Evolutionary conservation across 2,113 vertebrate species (phyloP).

Genomic region (Alosa alosa): DNA sequence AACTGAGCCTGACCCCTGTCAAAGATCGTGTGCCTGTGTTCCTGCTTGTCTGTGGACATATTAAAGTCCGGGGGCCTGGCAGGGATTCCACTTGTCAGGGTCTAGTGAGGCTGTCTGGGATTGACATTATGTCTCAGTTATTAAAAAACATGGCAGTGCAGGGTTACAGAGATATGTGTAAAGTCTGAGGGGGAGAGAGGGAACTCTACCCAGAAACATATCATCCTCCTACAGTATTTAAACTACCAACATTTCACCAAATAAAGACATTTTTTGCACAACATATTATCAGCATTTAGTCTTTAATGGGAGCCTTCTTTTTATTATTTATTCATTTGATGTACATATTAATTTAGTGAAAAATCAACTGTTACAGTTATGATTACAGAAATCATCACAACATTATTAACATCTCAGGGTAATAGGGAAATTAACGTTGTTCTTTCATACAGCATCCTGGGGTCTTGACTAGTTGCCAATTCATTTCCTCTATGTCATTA

Average conservation of each 20-base stretch:
- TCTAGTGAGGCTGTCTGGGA: slow-evolving; percentile 27
- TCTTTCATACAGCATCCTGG: not conserved
- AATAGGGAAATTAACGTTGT: not conserved
- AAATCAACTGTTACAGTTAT: not conserved
- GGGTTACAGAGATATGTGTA: not conserved
- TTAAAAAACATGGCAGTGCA: slow-evolving; percentile 28
- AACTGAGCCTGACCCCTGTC: slow-evolving; percentile 42
- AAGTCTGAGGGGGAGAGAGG: not conserved
- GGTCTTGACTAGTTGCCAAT: not conserved
- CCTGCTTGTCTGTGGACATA: slow-evolving; percentile 23
- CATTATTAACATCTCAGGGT: not conserved
- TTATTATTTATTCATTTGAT: not conserved
- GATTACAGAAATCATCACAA: not conserved
- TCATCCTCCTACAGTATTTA: not conserved
- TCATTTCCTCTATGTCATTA: not conserved
- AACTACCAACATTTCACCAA: not conserved
- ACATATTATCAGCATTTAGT: not conserved
- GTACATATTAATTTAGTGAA: not conserved
- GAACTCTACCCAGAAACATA: not conserved
- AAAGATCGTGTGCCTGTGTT: slow-evolving; percentile 7
- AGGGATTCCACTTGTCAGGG: slow-evolving; percentile 32
- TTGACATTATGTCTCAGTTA: slow-evolving; percentile 38
- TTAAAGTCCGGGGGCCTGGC: slow-evolving; percentile 35
- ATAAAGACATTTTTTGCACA: not conserved
- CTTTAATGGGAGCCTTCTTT: not conserved